A percentile compares a stretch with the other conserved stretches of the same genome.
These are phyloP conservation scores for Ancistrus triradiatus DNA, from an alignment of 2,113 vertebrate species.

Conservation along the genomic window DNA sequence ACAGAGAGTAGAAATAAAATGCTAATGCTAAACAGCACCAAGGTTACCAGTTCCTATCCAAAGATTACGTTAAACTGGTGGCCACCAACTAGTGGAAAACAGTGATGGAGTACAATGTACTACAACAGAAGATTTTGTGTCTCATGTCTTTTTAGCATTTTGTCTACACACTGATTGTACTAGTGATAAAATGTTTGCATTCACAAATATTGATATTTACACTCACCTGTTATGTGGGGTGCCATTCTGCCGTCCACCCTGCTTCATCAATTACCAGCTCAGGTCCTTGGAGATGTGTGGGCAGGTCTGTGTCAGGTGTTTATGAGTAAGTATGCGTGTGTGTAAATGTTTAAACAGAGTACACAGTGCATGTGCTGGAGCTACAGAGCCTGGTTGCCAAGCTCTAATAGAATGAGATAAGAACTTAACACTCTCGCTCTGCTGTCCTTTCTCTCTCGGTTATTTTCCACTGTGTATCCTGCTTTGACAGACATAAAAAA, in stretches of 20 bases:
- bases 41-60: too few species aligned
- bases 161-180: too few species aligned
- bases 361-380: constrained; percentile 16
- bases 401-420: constrained; percentile 35
- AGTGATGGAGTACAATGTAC: too few species aligned
- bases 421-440: constrained; percentile 1
- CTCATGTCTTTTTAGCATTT: too few species aligned
- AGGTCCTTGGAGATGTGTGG: not conserved
- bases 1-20: too few species aligned
- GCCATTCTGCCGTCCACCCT: constrained; percentile 24
- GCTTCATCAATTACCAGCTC: constrained; percentile 6
- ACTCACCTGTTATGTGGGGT: constrained; percentile 34
- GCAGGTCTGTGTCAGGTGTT: constrained; percentile 2
- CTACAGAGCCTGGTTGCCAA: constrained; percentile 28
- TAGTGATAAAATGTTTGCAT: too few species aligned
- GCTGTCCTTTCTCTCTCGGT: not conserved
- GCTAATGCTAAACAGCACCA: too few species aligned
- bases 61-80: too few species aligned
- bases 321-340: constrained; percentile 14
- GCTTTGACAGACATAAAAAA: constrained; percentile 2
- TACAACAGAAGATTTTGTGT: too few species aligned
- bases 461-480: constrained; percentile 21
- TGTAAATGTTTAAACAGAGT: constrained; percentile 35
- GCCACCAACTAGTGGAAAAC: too few species aligned
- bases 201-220: too few species aligned